Evolutionary conservation across 2,113 vertebrate species (phyloP).

Genomic region (Myocastor coypus): DNA sequence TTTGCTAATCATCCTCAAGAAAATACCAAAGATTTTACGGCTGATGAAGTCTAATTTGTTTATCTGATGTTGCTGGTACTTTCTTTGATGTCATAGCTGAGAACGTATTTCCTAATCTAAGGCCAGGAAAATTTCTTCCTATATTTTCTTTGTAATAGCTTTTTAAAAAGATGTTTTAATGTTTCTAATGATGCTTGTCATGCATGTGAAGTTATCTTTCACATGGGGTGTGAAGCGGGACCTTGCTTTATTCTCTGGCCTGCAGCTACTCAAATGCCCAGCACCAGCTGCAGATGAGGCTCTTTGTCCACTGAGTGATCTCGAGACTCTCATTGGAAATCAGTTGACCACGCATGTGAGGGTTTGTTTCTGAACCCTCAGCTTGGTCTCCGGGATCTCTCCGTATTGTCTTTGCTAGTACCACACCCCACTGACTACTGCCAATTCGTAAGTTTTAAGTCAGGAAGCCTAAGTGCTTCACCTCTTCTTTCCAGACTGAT

Average conservation of each 20-base stretch:
- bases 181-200: background rate
- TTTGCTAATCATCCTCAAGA: background rate
- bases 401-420: accelerated
- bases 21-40: background rate
- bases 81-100: background rate
- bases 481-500: background rate
- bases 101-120: background rate
- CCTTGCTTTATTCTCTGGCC: background rate
- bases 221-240: background rate
- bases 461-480: background rate
- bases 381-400: accelerated
- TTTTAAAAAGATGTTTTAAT: background rate
- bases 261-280: accelerated
- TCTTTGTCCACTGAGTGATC: background rate
- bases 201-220: background rate
- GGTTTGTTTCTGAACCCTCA: background rate
- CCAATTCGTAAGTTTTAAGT: background rate
- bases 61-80: background rate
- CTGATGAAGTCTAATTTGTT: background rate
- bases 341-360: background rate
- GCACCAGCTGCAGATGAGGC: background rate
- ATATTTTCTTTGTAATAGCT: background rate
- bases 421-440: background rate
- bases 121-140: background rate
- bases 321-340: background rate